A percentile compares a stretch with the other conserved stretches of the same genome.
Conservation (phyloP, 64 coral and sea anemone genomes). For the Pocillopora damicornis region DNA sequence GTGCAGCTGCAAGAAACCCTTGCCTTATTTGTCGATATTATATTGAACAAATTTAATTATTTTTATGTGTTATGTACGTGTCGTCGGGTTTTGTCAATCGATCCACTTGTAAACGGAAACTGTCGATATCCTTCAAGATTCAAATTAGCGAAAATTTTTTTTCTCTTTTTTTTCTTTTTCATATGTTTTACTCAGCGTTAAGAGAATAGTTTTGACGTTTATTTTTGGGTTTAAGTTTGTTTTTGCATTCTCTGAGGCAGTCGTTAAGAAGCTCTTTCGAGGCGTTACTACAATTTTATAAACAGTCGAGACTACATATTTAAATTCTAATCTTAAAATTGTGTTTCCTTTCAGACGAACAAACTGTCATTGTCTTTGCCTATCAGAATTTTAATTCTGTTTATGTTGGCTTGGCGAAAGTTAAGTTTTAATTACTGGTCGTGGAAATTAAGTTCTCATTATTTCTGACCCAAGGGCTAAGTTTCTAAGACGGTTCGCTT, state of each 20-base stretch:
- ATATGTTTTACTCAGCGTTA: neutral
- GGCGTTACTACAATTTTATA: neutral
- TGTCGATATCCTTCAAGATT: conserved; percentile 14
- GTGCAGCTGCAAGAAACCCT: conserved; percentile 56
- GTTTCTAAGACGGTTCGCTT: conserved; percentile 59
- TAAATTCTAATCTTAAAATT: conserved; percentile 45
- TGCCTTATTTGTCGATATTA: conserved; percentile 64
- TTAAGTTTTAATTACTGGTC: conserved; percentile 47
- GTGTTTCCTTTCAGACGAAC: conserved; percentile 28
- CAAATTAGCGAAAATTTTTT: conserved; percentile 20
- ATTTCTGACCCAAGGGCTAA: conserved; percentile 26
- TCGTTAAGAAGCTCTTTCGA: neutral
- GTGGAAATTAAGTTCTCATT: conserved; percentile 52
- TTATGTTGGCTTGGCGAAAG: conserved; percentile 29
- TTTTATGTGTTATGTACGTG: conserved; percentile 58
- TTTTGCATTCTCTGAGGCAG: neutral
- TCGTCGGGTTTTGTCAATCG: conserved; percentile 29
- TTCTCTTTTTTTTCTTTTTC: neutral
- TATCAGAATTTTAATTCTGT: conserved; percentile 40
- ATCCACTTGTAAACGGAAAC: conserved; percentile 34
- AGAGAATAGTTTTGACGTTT: neutral
- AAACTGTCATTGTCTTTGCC: conserved; percentile 25
- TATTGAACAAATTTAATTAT: conserved; percentile 85
- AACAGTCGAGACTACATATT: conserved; percentile 26
- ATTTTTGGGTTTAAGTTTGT: neutral